Conservation (phyloP, 2,113 vertebrate genomes). For the Calidris pygmaea region DNA sequence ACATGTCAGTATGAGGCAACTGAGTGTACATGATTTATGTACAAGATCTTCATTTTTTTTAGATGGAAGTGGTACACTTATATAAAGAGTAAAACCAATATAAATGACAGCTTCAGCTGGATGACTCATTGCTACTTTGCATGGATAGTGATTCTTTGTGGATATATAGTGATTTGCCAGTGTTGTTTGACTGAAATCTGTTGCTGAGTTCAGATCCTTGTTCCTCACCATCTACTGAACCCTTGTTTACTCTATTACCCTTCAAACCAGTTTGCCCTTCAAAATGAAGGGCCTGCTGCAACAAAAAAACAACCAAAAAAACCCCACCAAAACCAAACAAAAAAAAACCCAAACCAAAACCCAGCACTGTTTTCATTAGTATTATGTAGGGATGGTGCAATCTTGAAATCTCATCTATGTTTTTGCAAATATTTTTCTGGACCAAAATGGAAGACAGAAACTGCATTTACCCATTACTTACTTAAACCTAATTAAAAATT, state of each 20-base stretch:
- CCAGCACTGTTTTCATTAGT: neutral
- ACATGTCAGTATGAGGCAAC: neutral
- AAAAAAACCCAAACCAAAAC: no score
- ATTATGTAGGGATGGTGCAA: neutral
- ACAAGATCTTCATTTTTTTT: neutral
- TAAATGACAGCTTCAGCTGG: neutral
- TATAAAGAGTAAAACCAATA: neutral
- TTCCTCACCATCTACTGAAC: neutral
- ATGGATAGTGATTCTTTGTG: neutral
- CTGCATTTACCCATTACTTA: neutral
- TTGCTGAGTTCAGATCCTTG: no score
- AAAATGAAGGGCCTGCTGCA: neutral
- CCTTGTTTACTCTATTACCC: neutral
- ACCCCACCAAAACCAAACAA: no score
- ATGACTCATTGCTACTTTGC: neutral
- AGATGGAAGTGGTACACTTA: neutral
- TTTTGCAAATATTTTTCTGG: neutral
- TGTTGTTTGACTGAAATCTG: neutral
- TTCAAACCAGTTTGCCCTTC: neutral
- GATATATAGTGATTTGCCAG: neutral
- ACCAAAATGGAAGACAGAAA: neutral
- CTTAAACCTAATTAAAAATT: neutral
- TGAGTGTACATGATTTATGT: neutral
- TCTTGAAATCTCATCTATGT: neutral
- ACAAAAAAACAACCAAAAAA: neutral